Percentiles rank a stretch among this genome's conserved stretches.
Evolutionary conservation across 2,113 vertebrate species (phyloP).

Genomic region (Gavia stellata): DNA sequence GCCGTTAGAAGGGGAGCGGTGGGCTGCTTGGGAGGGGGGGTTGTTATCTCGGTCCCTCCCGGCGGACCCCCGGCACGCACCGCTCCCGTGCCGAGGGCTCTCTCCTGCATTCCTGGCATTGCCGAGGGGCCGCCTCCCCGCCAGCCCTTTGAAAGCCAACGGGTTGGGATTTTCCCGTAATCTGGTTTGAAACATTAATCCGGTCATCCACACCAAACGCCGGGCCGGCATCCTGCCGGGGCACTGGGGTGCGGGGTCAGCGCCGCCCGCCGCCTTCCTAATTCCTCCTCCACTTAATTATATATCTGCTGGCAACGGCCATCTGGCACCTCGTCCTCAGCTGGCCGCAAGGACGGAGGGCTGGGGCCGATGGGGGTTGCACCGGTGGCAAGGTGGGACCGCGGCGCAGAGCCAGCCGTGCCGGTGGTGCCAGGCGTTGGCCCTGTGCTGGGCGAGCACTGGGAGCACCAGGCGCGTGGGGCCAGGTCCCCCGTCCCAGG

Average conservation of each 20-base stretch:
- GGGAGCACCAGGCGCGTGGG: fast-evolving
- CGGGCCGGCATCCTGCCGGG: constrained; percentile 7
- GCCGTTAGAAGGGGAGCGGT: not conserved
- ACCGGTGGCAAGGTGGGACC: fast-evolving
- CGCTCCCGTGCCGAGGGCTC: not conserved
- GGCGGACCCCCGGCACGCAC: not conserved
- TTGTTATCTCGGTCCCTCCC: not conserved
- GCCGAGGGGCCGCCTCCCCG: constrained; percentile 22
- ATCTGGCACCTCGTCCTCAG: constrained; percentile 27
- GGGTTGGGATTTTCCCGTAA: constrained; percentile 28
- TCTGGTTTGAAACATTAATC: constrained; percentile 48
- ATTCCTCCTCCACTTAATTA: constrained; percentile 25
- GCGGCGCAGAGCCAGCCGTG: fast-evolving
- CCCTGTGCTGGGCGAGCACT: not conserved
- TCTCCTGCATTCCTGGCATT: constrained; percentile 50
- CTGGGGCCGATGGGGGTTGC: not conserved
- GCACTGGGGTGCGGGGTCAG: not conserved
- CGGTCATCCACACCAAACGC: constrained; percentile 35
- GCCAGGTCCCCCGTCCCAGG: fast-evolving
- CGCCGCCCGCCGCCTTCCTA: not conserved
- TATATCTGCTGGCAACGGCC: constrained; percentile 10
- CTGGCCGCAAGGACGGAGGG: not conserved
- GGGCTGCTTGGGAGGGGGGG: not conserved
- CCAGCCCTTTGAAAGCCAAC: constrained; percentile 28
- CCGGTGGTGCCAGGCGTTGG: fast-evolving